Evolutionary conservation across 2,797 vertebrate species (phyloP).

Genomic region (Aselliscus stoliczkanus): DNA sequence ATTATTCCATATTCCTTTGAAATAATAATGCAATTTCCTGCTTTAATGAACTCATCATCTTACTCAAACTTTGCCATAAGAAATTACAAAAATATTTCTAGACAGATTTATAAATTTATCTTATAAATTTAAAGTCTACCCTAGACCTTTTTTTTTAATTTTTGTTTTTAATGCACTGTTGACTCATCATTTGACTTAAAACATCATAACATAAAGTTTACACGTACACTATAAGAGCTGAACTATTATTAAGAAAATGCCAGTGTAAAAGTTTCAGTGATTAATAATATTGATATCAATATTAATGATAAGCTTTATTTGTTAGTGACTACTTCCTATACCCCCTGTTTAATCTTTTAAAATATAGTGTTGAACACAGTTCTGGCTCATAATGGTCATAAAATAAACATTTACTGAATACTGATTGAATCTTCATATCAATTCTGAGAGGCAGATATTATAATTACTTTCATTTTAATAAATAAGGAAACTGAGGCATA

Average conservation of each 20-base stretch:
- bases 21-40: constrained; percentile 56
- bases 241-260: constrained; percentile 21
- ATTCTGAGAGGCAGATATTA: background rate
- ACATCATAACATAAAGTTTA: constrained; percentile 14
- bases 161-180: constrained; percentile 40
- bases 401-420: background rate
- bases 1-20: background rate
- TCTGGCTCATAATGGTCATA: background rate
- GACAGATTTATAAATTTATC: constrained; percentile 49
- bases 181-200: constrained; percentile 42
- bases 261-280: background rate
- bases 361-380: background rate
- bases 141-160: constrained; percentile 45
- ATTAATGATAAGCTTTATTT: background rate
- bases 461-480: background rate
- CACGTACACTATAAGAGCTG: background rate
- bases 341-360: background rate
- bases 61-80: constrained; percentile 42
- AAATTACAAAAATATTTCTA: constrained; percentile 40
- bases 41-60: constrained; percentile 61
- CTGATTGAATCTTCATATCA: background rate
- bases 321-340: background rate
- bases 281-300: background rate
- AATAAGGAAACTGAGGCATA: background rate
- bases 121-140: background rate